Base-by-base conservation (phyloP, 2,113 vertebrate species). In the Rallus limicola region DNA sequence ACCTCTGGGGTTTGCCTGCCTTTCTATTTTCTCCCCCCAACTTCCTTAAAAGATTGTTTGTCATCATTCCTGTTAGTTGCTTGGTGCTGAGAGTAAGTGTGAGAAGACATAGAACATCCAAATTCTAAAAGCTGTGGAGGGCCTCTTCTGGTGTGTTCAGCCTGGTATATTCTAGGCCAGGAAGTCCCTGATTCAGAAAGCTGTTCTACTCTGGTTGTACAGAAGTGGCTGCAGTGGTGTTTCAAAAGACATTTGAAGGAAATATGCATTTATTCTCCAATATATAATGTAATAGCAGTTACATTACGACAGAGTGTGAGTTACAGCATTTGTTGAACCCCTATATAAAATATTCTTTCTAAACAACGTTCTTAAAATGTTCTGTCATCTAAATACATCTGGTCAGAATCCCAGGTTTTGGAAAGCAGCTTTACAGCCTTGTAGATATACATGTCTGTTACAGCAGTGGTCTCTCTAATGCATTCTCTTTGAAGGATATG, bases 381-480 rank as follows among this genome's bases (percentile, higher is more conserved):
- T 86, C 12, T 67, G 7, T 63, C 58, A 72, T 29, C 40, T 77
- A 69, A 90, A 67, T 69, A 17, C 44, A 40, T 85, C 80, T 59
- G 38, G 34, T 83, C 65, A 95, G 24, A 93, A 71, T 68, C 25
- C 9, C 5, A 0, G 77, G n/a, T 88, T 92, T 92, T 90, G 33
- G 65, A 68, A 81, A 75, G 71, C 55, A 92, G 4, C 38, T 46
- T 48, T 40, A 62, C 11, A 55, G 58, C 21, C 29, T 81, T 82
- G 72, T 64, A 86, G 80, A 58, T 71, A 42, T 77, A 59, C 68
- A 1, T 53, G 24, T 89, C 86, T 91, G 20, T 84, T 75, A 44
- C 72, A 92, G 62, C 81, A 87, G 53, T 76, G 81, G 74, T 82
- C 95, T 93, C 94, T 59, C 92, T 87, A 65, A 82, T 64, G 33